Evolutionary conservation across 2,113 vertebrate genomes (phyloP).

Genomic region (Ramphastos sulfuratus): DNA sequence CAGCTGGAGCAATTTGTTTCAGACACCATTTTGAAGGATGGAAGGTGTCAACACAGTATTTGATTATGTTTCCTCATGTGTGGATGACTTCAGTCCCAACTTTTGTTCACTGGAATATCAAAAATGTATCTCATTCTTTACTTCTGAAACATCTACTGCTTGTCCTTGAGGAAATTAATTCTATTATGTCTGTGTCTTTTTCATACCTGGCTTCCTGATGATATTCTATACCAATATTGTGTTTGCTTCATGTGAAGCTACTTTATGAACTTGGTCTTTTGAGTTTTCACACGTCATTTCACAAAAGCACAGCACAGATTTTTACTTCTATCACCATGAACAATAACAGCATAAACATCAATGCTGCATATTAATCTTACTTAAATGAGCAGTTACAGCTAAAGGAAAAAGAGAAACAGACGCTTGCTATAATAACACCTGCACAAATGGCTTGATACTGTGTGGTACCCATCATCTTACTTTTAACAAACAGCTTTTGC

Average conservation of each 20-base stretch:
- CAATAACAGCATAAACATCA: neutral
- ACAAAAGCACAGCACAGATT: neutral
- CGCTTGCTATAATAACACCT: neutral
- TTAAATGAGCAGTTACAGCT: neutral
- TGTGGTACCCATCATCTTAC: neutral
- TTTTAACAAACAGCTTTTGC: neutral
- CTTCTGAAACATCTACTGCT: neutral
- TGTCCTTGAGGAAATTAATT: neutral
- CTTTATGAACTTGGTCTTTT: neutral
- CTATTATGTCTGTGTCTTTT: neutral
- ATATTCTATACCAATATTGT: neutral
- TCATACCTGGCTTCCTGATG: neutral
- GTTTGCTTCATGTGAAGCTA: neutral
- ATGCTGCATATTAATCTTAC: neutral
- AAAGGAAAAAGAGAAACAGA: neutral
- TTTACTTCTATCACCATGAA: slow-evolving; percentile 26
- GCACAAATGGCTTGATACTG: neutral
- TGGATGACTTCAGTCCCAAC: neutral
- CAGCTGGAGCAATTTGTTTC: neutral
- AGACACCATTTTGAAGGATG: neutral
- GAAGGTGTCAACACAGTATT: neutral
- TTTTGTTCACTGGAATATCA: neutral
- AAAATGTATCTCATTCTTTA: neutral
- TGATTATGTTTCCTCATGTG: neutral
- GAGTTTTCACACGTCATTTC: neutral